These are phyloP conservation scores for Triplophysa rosa DNA, from an alignment of 2,113 vertebrate genomes.

Conservation along the genomic window DNA sequence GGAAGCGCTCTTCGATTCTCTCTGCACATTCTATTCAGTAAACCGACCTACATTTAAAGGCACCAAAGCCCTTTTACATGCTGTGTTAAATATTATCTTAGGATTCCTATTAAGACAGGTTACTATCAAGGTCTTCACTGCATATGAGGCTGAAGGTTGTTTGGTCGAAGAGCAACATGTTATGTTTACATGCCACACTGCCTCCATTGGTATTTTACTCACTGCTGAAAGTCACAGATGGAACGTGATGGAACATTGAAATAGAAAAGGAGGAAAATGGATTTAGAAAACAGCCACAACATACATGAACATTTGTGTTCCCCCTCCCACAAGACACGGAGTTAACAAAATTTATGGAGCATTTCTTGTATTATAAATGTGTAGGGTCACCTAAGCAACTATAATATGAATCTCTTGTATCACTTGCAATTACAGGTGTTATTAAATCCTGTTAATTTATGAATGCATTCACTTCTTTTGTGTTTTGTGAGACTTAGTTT, in stretches of 20 bases:
- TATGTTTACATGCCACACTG: background rate
- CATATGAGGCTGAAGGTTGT: background rate
- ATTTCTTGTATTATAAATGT: too few relatives aligned
- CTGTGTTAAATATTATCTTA: background rate
- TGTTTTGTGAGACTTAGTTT: background rate
- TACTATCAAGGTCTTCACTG: background rate
- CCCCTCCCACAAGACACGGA: too few relatives aligned
- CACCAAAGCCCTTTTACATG: background rate
- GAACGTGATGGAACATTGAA: background rate
- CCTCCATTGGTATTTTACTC: slow-evolving; percentile 2
- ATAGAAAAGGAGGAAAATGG: background rate
- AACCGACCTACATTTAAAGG: slow-evolving; percentile 14
- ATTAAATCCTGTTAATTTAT: too few relatives aligned
- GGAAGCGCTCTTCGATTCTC: background rate
- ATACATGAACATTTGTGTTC: too few relatives aligned
- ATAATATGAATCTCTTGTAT: too few relatives aligned
- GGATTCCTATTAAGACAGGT: background rate
- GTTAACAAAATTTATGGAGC: too few relatives aligned
- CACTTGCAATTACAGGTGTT: too few relatives aligned
- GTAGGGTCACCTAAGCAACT: too few relatives aligned
- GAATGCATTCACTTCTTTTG: background rate
- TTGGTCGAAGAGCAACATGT: background rate
- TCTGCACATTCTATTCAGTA: background rate
- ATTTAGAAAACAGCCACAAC: background rate
- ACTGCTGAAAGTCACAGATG: background rate